A percentile compares a stretch with the other conserved stretches of the same genome.
phyloP scores from a whole-genome alignment of 2,888 invertebrate species.

The Dynastes maya region DNA sequence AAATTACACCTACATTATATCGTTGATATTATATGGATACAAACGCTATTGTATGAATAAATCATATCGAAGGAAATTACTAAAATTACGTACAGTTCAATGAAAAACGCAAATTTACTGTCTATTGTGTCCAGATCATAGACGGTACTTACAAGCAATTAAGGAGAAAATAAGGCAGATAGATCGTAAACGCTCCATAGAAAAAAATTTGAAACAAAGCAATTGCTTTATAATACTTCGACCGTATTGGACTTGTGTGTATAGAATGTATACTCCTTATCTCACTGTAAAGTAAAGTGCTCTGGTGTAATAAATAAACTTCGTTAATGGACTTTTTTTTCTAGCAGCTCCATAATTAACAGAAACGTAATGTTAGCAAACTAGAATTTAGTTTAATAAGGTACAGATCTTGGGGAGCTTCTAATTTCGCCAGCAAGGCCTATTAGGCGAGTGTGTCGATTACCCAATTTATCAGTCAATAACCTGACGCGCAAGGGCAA shows the following conservation, averaged over 20 bases:
- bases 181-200: too few relatives aligned
- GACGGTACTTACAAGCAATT: constrained; percentile 7
- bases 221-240: constrained; percentile 7
- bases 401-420: too few relatives aligned
- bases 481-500: too few relatives aligned
- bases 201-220: not conserved
- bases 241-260: not conserved
- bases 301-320: not conserved
- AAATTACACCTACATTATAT: too few relatives aligned
- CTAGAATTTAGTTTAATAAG: not conserved
- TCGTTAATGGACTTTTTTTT: not conserved
- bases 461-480: too few relatives aligned
- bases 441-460: too few relatives aligned
- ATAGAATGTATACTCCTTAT: not conserved
- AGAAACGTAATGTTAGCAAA: not conserved
- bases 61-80: constrained; percentile 1
- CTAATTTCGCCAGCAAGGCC: too few relatives aligned
- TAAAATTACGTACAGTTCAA: constrained; percentile 2
- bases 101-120: constrained; percentile 5
- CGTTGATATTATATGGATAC: too few relatives aligned
- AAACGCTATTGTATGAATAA: too few relatives aligned
- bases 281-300: not conserved
- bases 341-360: not conserved
- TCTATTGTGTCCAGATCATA: constrained; percentile 15
- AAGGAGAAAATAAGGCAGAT: not conserved